Evolutionary conservation across 2,113 vertebrate species (phyloP).

Genomic region (Bostrychus sinensis): DNA sequence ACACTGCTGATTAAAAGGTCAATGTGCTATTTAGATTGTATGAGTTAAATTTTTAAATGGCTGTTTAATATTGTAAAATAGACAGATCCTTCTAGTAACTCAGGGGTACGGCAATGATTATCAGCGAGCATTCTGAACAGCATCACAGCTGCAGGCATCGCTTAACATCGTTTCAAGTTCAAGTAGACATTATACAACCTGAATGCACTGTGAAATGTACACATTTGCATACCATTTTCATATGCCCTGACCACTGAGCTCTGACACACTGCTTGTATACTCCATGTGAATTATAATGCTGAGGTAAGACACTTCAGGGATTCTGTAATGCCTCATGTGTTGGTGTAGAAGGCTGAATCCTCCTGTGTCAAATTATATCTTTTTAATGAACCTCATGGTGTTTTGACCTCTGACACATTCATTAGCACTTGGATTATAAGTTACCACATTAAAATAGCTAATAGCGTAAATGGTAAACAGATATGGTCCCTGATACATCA

Average conservation of each 20-base stretch:
- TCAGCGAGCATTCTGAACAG: constrained; percentile 10
- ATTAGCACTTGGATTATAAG: not conserved
- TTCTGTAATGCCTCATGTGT: not conserved
- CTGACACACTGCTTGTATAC: not conserved
- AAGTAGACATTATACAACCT: constrained; percentile 1
- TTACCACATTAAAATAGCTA: not conserved
- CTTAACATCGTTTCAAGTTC: constrained; percentile 1
- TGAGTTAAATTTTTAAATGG: not conserved
- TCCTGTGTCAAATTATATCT: not conserved
- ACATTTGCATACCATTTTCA: not conserved
- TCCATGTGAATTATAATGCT: constrained; percentile 7
- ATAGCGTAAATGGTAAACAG: not conserved
- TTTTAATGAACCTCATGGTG: not conserved
- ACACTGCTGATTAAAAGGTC: not conserved
- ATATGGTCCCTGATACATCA: not conserved
- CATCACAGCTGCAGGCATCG: not conserved
- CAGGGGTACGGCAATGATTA: constrained; percentile 9
- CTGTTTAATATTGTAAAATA: not conserved
- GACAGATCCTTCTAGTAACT: not conserved
- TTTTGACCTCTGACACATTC: not conserved
- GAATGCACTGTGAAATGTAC: not conserved
- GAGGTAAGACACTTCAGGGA: not conserved
- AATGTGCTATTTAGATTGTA: not conserved
- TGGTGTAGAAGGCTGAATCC: not conserved
- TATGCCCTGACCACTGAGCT: not conserved